Base-by-base conservation (phyloP, 2,888 invertebrate species). In the Acronicta leporina region DNA sequence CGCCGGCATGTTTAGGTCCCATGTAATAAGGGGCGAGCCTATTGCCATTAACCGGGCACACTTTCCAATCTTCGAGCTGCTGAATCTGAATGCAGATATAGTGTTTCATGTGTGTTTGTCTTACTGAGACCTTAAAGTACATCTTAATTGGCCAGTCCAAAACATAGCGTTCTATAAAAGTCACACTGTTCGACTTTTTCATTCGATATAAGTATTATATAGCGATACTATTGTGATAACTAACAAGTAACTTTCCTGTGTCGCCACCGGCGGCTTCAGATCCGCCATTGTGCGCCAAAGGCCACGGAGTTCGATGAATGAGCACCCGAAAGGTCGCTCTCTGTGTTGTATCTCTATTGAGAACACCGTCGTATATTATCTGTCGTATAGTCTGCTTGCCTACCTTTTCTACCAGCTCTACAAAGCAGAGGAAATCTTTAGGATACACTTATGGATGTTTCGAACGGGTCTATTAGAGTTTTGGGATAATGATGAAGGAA, bases 251-350 rank as follows among this genome's bases (percentile, higher is more conserved):
- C 76, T 74, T 78, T 81, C 60, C 79, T 75, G 61, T 70, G 84
- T 80, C 80, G 80, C 75, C 68, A 59, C 49, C 63, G 63, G 73
- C 79, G 80, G 73, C 82, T 80, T 79, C 75, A 86, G 86, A 85
- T 81, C 80, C 77, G 76, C 84, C 65, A 87, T 91, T 91, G 89
- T 91, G 73, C 73, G 78, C 77, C 79, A 90, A 90, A 91, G 90
- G 90, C 84, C 88, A 86, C 84, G 85, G 53, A 87, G 88, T 82
- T 87, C 85, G 81, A 70, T 85, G 87, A 87, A 88, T 86, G 85
- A 83, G 80, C 77, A 75, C 81, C 77, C 82, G 74, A 88, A 91
- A 90, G 92, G 91, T 90, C 88, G 84, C 75, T 73, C 74, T 76
- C 76, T 73, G 68, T 75, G 79, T 87, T 89, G 89, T 88, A 84